A percentile compares a stretch with the other conserved stretches of the same genome.
phyloP scores from a whole-genome alignment of 2,888 invertebrate species.

The Folsomia manolachei region DNA sequence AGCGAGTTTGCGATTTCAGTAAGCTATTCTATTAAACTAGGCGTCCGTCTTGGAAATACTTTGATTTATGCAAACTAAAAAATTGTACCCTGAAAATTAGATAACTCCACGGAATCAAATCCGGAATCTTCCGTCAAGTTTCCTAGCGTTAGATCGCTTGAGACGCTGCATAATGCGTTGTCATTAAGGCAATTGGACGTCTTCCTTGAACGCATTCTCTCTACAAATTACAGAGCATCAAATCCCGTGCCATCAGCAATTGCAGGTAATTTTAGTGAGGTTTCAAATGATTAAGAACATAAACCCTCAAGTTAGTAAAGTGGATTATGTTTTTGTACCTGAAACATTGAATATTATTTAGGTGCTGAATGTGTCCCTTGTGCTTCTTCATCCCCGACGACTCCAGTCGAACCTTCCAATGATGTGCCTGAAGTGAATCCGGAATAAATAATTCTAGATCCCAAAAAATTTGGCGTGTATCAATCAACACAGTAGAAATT shows the following conservation, averaged over 20 bases:
- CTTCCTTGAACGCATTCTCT: conserved; percentile 45
- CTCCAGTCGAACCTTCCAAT: too few relatives aligned
- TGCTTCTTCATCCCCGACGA: too few relatives aligned
- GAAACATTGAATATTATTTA: too few relatives aligned
- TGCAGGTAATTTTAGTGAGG: neutral
- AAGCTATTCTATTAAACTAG: neutral
- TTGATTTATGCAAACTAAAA: neutral
- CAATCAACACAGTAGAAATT: too few relatives aligned
- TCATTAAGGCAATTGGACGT: conserved; percentile 85
- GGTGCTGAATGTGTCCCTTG: too few relatives aligned
- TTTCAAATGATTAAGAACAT: too few relatives aligned
- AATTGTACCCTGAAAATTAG: neutral
- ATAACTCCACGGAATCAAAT: conserved; percentile 19
- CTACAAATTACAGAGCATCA: conserved; percentile 42
- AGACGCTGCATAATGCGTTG: conserved; percentile 95
- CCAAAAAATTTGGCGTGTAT: too few relatives aligned
- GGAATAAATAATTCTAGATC: too few relatives aligned
- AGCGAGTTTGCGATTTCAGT: neutral
- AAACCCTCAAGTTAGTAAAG: too few relatives aligned
- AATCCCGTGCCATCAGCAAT: conserved; percentile 27
- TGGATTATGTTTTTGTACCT: too few relatives aligned
- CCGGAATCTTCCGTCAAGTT: conserved; percentile 66
- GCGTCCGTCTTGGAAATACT: neutral
- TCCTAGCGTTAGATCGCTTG: conserved; percentile 91
- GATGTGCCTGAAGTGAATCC: too few relatives aligned